Evolutionary conservation across 2,113 vertebrate species (phyloP).

Genomic region (Trichechus manatus): DNA sequence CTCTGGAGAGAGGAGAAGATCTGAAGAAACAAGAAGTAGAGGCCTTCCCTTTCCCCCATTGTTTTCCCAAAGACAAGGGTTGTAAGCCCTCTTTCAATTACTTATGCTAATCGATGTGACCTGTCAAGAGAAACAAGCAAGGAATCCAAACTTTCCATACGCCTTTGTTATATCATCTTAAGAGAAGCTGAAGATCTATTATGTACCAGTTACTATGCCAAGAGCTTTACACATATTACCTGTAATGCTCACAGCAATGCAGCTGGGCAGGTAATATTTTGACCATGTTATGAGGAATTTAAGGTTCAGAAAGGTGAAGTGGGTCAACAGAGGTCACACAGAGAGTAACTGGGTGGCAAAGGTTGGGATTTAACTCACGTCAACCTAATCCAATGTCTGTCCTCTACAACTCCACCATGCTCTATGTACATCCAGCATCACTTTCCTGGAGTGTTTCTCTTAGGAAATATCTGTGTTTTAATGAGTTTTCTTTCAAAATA

Average conservation of each 20-base stretch:
- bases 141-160: background rate
- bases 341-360: background rate
- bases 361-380: background rate
- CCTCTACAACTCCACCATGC: background rate
- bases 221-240: background rate
- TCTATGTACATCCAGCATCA: background rate
- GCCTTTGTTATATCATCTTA: background rate
- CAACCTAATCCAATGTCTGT: background rate
- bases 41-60: background rate
- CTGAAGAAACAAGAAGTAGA: background rate
- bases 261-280: background rate
- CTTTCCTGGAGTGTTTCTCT: background rate
- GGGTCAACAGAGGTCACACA: background rate
- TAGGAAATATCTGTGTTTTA: background rate
- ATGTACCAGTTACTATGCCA: background rate
- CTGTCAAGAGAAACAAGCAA: background rate
- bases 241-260: background rate
- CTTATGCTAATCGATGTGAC: background rate
- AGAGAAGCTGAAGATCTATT: constrained; percentile 2
- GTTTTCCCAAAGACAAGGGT: background rate
- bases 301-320: background rate
- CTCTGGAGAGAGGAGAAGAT: background rate
- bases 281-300: background rate
- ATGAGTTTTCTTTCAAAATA: constrained; percentile 34
- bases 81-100: background rate